phyloP scores from a whole-genome alignment of 2,888 invertebrate species.

The Cerceris ruficornis region DNA sequence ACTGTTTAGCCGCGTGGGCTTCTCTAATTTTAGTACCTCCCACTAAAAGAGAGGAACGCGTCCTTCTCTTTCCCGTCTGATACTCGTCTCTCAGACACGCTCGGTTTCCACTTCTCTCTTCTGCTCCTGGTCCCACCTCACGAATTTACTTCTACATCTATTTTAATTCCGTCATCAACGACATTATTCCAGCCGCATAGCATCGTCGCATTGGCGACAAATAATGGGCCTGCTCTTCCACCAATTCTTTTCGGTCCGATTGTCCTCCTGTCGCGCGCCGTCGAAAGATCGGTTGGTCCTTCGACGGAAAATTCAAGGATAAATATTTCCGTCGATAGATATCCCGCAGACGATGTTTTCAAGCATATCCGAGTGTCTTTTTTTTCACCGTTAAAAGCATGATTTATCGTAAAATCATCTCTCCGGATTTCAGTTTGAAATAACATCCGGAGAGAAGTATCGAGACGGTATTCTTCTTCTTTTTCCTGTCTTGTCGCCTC shows the following conservation, averaged over 20 bases:
- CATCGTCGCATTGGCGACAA: slow-evolving; percentile 22
- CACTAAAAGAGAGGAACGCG: slow-evolving; percentile 60
- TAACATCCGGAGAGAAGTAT: background rate
- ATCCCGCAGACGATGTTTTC: too few relatives aligned
- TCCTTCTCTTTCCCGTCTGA: slow-evolving; percentile 38
- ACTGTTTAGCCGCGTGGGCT: slow-evolving; percentile 62
- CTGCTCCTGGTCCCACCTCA: slow-evolving; percentile 28
- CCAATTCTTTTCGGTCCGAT: slow-evolving; percentile 9
- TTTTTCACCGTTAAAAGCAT: too few relatives aligned
- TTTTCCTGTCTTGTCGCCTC: background rate
- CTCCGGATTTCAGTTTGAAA: too few relatives aligned
- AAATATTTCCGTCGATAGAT: too few relatives aligned
- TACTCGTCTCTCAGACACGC: slow-evolving; percentile 1
- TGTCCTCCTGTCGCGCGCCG: background rate
- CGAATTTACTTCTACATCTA: slow-evolving; percentile 59
- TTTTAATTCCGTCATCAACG: slow-evolving; percentile 69
- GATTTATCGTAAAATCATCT: too few relatives aligned
- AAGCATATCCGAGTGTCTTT: too few relatives aligned
- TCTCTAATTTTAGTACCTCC: slow-evolving; percentile 77
- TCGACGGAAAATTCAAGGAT: too few relatives aligned
- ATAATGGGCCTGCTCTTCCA: background rate
- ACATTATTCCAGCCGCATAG: slow-evolving; percentile 45
- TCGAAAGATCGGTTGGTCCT: too few relatives aligned
- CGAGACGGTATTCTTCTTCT: slow-evolving; percentile 18
- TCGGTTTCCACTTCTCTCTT: slow-evolving; percentile 30